These are phyloP conservation scores for Polyploca ridens DNA, from an alignment of 2,888 invertebrate species.

Conservation along the genomic window DNA sequence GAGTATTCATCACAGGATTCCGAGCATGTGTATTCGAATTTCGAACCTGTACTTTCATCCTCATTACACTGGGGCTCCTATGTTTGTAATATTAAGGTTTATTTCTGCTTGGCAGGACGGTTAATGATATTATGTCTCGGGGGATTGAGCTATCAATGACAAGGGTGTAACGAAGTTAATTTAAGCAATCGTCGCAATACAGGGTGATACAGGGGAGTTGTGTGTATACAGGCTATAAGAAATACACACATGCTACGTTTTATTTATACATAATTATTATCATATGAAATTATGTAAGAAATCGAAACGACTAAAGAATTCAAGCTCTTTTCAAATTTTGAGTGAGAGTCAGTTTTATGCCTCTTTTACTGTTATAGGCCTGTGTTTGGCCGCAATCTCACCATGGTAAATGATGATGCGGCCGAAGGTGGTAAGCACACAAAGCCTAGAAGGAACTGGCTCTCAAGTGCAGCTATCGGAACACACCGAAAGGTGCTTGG, in stretches of 20 bases:
- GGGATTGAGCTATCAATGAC: slow-evolving; percentile 45
- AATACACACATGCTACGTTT: background rate
- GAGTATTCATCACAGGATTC: slow-evolving; percentile 1
- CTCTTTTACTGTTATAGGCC: too few relatives aligned
- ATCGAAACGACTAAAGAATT: too few relatives aligned
- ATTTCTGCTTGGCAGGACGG: slow-evolving; percentile 17
- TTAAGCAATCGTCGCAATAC: slow-evolving; percentile 30
- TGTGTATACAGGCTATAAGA: background rate
- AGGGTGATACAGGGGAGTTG: background rate
- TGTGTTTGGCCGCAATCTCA: too few relatives aligned
- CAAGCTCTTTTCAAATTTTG: too few relatives aligned
- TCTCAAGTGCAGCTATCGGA: too few relatives aligned
- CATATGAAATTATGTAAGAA: too few relatives aligned
- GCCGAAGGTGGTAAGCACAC: too few relatives aligned
- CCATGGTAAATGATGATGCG: too few relatives aligned
- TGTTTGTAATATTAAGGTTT: background rate
- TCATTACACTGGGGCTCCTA: background rate
- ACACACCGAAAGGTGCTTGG: too few relatives aligned
- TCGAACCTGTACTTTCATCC: slow-evolving; percentile 1
- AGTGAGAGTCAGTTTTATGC: too few relatives aligned
- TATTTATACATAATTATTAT: too few relatives aligned
- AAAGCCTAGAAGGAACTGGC: too few relatives aligned
- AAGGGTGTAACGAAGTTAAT: slow-evolving; percentile 45
- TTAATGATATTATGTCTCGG: slow-evolving; percentile 33
- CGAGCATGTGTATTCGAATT: background rate